Evolutionary conservation across 2,888 invertebrate species (phyloP).

Genomic region (Sympetrum striolatum): DNA sequence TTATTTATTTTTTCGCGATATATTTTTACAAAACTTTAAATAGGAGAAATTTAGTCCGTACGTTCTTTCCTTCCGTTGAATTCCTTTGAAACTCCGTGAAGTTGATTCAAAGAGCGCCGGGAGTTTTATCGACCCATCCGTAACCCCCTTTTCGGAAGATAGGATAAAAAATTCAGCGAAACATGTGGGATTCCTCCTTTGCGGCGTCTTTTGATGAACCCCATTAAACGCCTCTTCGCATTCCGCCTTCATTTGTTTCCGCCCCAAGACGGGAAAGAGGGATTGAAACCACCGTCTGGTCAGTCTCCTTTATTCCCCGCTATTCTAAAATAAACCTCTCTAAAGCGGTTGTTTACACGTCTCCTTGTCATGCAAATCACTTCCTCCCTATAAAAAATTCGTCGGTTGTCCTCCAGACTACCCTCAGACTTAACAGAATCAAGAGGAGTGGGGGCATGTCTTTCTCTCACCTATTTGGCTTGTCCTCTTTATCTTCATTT

Average conservation of each 20-base stretch:
- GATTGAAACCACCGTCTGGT: neutral
- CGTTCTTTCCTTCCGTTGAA: no score
- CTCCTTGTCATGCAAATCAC: conserved; percentile 9
- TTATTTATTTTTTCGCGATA: no score
- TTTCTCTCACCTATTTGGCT: neutral
- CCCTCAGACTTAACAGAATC: conserved; percentile 17
- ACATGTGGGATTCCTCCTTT: neutral
- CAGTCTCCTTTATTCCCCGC: neutral
- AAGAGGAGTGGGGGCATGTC: neutral
- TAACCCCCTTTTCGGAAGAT: neutral
- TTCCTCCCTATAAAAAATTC: neutral
- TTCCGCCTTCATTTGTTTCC: neutral
- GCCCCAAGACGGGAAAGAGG: neutral
- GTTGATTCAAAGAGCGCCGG: no score
- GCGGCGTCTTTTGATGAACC: neutral
- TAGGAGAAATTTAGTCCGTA: no score
- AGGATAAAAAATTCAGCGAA: no score
- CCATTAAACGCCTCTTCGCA: neutral
- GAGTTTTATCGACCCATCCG: neutral
- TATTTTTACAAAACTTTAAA: no score
- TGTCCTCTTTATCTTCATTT: neutral
- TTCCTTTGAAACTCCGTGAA: no score
- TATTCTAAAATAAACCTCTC: neutral
- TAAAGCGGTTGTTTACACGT: conserved; percentile 7
- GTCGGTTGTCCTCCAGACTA: conserved; percentile 27